A percentile compares a stretch with the other conserved stretches of the same genome.
Conservation (phyloP, 2,113 vertebrate genomes). For the Phrynocephalus versicolor region DNA sequence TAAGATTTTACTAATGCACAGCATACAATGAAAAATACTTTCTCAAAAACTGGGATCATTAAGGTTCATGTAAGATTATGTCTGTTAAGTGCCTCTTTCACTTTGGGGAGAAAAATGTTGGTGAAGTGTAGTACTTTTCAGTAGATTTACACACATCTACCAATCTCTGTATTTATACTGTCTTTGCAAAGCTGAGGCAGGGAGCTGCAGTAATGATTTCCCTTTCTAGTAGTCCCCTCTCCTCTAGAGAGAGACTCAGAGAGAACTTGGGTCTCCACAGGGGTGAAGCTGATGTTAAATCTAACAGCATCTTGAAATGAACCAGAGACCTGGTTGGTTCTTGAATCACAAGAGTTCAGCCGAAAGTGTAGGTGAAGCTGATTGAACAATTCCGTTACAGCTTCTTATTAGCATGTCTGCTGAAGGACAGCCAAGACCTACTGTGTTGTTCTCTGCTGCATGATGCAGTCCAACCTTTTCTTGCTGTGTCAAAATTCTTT, state of each 20-base stretch:
- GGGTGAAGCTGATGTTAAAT: not conserved
- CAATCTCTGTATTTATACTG: too few species aligned
- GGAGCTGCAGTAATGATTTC: not conserved
- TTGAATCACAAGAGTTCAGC: not conserved
- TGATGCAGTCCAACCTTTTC: not conserved
- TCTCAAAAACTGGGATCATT: not conserved
- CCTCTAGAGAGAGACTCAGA: not conserved
- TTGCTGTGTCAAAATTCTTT: not conserved
- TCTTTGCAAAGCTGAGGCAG: not conserved
- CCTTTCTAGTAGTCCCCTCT: not conserved
- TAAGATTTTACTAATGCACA: slow-evolving; percentile 11
- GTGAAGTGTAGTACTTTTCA: not conserved
- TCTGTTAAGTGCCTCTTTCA: not conserved
- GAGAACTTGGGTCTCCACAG: not conserved
- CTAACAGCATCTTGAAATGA: not conserved
- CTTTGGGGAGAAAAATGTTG: not conserved
- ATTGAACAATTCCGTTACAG: not conserved
- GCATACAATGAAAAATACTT: slow-evolving; percentile 20
- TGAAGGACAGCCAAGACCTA: not conserved
- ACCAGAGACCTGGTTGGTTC: not conserved
- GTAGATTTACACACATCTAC: too few species aligned
- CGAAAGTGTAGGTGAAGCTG: not conserved
- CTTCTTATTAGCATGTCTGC: not conserved
- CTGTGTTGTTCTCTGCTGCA: not conserved
- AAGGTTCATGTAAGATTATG: not conserved